Evolutionary conservation across 2,888 invertebrate genomes (phyloP).

Genomic region (Limnephilus auricula): DNA sequence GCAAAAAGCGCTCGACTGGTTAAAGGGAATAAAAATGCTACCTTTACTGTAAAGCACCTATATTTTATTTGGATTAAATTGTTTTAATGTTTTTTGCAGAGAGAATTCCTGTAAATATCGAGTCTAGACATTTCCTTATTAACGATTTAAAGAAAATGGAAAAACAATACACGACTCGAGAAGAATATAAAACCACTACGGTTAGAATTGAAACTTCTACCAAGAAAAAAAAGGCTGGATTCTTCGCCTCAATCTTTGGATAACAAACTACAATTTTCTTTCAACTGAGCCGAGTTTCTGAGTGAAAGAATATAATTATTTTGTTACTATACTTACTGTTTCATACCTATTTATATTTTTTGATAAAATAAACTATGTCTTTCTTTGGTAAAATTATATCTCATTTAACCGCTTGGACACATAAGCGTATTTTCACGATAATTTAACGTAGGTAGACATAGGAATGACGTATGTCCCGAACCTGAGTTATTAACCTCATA

Average conservation of each 20-base stretch:
- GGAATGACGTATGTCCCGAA: too few relatives aligned
- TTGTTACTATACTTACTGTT: not conserved
- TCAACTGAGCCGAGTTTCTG: not conserved
- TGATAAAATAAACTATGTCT: not conserved
- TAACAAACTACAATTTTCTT: not conserved
- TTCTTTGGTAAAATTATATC: not conserved
- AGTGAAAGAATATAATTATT: not conserved
- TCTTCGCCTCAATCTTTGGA: not conserved
- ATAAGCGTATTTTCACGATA: too few relatives aligned
- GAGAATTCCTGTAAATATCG: slow-evolving; percentile 15
- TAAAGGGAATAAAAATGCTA: too few relatives aligned
- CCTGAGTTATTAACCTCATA: too few relatives aligned
- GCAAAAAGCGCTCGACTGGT: too few relatives aligned
- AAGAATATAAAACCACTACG: not conserved
- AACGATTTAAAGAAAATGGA: slow-evolving; percentile 25
- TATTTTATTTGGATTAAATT: not conserved
- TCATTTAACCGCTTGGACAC: too few relatives aligned
- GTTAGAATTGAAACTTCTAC: not conserved
- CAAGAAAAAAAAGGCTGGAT: not conserved
- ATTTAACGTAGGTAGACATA: too few relatives aligned
- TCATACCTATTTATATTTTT: not conserved
- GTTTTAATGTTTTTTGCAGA: slow-evolving; percentile 40
- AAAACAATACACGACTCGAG: not conserved
- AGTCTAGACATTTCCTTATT: slow-evolving; percentile 38
- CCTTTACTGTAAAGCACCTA: too few relatives aligned